phyloP scores from a whole-genome alignment of 2,797 vertebrate species.

The Dicrostonyx torquatus region DNA sequence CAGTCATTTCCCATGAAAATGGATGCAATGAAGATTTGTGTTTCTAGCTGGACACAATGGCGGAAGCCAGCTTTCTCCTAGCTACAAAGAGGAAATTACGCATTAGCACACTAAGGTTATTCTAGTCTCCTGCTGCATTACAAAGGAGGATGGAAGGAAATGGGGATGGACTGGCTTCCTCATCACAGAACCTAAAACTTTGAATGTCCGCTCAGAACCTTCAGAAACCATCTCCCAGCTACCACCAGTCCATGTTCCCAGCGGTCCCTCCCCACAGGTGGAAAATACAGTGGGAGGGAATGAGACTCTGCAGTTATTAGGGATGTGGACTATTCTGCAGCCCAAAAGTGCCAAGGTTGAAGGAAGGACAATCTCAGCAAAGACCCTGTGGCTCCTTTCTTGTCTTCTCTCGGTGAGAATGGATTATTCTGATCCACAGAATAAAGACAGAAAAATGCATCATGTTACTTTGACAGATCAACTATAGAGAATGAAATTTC shows the following conservation, averaged over 20 bases:
- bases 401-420: not conserved
- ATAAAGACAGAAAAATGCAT: not conserved
- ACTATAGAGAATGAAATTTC: not conserved
- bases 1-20: not conserved
- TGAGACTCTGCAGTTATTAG: not conserved
- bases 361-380: not conserved
- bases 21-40: not conserved
- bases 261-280: rapidly evolving
- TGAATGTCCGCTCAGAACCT: not conserved
- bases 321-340: not conserved
- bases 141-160: not conserved
- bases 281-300: not conserved
- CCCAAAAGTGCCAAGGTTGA: not conserved
- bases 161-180: not conserved
- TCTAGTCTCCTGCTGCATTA: not conserved
- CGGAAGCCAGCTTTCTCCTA: not conserved
- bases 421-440: not conserved
- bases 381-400: not conserved
- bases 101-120: not conserved
- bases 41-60: not conserved
- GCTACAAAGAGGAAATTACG: not conserved
- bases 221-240: not conserved
- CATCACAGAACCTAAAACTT: not conserved
- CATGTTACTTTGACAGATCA: not conserved
- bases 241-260: not conserved